Conservation (phyloP, 1,140 invertebrate genomes). For the Bombus soroeensis region DNA sequence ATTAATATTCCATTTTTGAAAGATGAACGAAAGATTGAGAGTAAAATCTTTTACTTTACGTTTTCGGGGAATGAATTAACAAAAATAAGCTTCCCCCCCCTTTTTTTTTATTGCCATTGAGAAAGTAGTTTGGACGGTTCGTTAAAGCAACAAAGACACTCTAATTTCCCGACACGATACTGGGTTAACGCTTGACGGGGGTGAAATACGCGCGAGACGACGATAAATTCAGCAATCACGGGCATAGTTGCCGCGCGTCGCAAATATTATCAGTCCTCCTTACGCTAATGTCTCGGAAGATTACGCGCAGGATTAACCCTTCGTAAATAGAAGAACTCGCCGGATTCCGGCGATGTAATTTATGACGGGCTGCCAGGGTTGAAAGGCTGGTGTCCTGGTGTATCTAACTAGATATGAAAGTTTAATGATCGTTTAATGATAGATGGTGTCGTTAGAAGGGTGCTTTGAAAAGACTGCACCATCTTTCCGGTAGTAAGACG, state of each 20-base stretch:
- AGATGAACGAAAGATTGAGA: no score
- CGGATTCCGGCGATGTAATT: constrained; percentile 36
- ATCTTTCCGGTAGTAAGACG: background rate
- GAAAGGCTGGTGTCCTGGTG: constrained; percentile 27
- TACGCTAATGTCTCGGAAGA: constrained; percentile 45
- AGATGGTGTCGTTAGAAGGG: constrained; percentile 33
- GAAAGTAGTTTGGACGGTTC: background rate
- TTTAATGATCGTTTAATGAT: constrained; percentile 50
- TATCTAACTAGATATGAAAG: constrained; percentile 48
- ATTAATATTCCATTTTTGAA: no score
- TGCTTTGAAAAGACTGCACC: background rate
- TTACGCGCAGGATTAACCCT: constrained; percentile 44
- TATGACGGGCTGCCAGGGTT: constrained; percentile 2
- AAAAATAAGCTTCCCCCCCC: no score
- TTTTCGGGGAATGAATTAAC: no score
- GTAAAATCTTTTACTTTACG: no score
- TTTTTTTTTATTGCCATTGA: background rate
- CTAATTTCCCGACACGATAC: background rate
- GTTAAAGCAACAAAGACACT: background rate
- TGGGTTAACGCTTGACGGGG: background rate
- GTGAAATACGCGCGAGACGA: background rate
- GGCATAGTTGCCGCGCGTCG: constrained; percentile 5
- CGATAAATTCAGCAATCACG: constrained; percentile 18
- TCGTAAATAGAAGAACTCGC: constrained; percentile 47
- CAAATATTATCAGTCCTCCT: constrained; percentile 47